Percentiles rank a stretch among this genome's conserved stretches.
phyloP scores from a whole-genome alignment of 2,113 vertebrate species.

The Petroica traversi region DNA sequence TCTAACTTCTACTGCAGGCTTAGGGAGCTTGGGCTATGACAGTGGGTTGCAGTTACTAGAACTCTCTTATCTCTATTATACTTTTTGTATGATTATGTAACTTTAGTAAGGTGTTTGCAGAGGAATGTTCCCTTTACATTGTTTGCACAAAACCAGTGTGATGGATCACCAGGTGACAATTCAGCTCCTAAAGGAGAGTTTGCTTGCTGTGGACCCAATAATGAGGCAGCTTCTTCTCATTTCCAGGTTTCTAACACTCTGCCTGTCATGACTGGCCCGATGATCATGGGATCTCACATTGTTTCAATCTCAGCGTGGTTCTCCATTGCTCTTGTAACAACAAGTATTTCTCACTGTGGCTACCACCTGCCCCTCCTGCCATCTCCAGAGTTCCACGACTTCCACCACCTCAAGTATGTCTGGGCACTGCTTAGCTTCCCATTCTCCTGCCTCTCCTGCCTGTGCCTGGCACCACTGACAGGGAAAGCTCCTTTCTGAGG shows the following conservation, averaged over 20 bases:
- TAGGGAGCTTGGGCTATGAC: neutral
- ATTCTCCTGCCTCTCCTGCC: neutral
- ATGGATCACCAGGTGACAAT: neutral
- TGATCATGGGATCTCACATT: conserved; percentile 85
- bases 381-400: conserved; percentile 93
- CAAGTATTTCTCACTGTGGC: conserved; percentile 89
- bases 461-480: rapidly evolving
- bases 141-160: neutral
- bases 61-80: neutral
- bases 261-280: conserved; percentile 79
- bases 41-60: neutral
- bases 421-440: neutral
- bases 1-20: neutral
- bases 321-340: conserved; percentile 79
- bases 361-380: conserved; percentile 94
- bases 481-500: neutral
- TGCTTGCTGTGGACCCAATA: neutral
- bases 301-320: conserved; percentile 82
- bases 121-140: neutral
- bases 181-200: neutral
- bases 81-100: neutral
- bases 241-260: conserved; percentile 86
- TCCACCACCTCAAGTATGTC: conserved; percentile 91
- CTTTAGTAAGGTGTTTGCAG: neutral
- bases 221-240: neutral